Evolutionary conservation across 2,888 invertebrate species (phyloP).

Genomic region (Deilephila porcellus): DNA sequence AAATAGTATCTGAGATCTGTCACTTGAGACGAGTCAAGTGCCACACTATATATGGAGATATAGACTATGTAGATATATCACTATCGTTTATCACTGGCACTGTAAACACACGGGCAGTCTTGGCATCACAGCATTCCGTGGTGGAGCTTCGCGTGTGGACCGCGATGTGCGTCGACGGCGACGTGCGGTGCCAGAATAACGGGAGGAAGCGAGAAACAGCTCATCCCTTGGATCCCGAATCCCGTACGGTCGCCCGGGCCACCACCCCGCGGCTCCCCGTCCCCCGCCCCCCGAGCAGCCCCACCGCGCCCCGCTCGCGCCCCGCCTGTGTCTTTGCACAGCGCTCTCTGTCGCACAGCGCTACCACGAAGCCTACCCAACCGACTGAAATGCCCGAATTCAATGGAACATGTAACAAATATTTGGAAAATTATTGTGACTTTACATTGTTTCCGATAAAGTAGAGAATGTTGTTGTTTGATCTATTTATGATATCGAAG

Average conservation of each 20-base stretch:
- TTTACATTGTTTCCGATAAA: not conserved
- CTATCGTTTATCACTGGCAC: conserved; percentile 22
- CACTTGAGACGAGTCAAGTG: not conserved
- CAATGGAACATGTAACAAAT: conserved; percentile 16
- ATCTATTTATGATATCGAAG: not conserved
- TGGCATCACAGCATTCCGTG: conserved; percentile 11
- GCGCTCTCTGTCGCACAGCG: conserved; percentile 79
- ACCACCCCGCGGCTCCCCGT: conserved; percentile 62
- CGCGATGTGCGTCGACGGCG: conserved; percentile 75
- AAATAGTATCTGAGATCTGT: not conserved
- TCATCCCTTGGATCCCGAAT: conserved; percentile 85
- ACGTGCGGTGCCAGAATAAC: conserved; percentile 80
- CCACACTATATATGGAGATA: not conserved
- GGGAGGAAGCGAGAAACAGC: conserved; percentile 82
- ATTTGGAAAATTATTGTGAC: conserved; percentile 3
- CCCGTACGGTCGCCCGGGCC: conserved; percentile 80
- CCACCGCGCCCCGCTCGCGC: conserved; percentile 45
- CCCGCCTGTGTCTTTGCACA: conserved; percentile 75
- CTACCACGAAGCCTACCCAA: conserved; percentile 67
- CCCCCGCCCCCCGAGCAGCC: conserved; percentile 8
- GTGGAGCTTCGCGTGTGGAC: conserved; percentile 40
- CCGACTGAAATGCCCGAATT: conserved; percentile 62
- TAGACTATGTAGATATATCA: conserved; percentile 11
- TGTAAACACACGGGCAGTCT: conserved; percentile 11
- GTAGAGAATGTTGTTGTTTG: not conserved